Base-by-base conservation (phyloP, 1,140 invertebrate genomes). In the Micrasema longulum region DNA sequence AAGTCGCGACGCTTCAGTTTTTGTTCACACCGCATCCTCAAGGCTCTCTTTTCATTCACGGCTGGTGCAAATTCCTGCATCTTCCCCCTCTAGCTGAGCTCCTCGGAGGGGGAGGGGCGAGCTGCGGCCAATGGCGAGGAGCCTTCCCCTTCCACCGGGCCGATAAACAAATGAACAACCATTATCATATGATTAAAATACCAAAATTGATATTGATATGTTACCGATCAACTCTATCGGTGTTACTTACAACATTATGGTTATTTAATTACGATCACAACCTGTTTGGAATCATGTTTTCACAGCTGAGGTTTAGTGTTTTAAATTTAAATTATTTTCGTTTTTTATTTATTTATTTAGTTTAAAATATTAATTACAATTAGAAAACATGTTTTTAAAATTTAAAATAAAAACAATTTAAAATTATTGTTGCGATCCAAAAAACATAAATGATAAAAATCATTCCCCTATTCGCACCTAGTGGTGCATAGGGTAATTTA, bases 101-200 rank as follows among this genome's bases (percentile, higher is more conserved):
- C 16, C 47, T 26, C 11, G 43, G 31, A 31, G 65, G 36, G 50
- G 65, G 65, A 36, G 65, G 65, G 65, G 65, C 65, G 26, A 52
- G 35, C n/a, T 9, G 14, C 65, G 35, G 50, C 65, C 65, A 67
- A 67, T 53, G 7, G 16, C 20, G 6, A 2, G 1, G 1, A 14
- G 48, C 14, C 47, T 43, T 1, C 35, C 65, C 50, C 65, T 31
- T 35, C 47, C 65, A 9, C 9, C 6, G 2, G 18, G n/a, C 63
- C 63, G 45, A 50, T 50, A 48, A n/a, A 16, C 26, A 65, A 47
- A 65, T 65, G 16, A 48, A 67, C 65, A 50, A 50, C 47, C 65
- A 67, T 67, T 67, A 67, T 67, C 65, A 55, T 38, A 35, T 55
- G 65, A 67, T 55, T 67, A 67, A 67, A 67, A 55, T 67, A 38